Evolutionary conservation across 2,113 vertebrate species (phyloP).

Genomic region (Clarias macrocephalus): DNA sequence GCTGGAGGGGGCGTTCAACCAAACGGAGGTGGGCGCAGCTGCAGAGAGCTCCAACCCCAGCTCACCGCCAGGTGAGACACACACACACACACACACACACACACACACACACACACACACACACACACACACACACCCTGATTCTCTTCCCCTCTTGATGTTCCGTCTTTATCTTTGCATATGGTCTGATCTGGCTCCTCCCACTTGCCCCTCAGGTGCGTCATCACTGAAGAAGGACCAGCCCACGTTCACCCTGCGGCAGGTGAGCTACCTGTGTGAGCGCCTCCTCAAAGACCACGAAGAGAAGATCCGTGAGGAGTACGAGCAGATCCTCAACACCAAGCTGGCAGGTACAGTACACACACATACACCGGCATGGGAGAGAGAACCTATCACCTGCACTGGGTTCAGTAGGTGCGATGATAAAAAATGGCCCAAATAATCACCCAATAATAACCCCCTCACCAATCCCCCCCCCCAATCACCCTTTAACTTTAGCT

Average conservation of each 20-base stretch:
- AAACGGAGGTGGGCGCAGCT: constrained; percentile 79
- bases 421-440: too few species aligned
- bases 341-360: constrained; percentile 82
- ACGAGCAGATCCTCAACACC: constrained; percentile 90
- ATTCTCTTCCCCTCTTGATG: too few species aligned
- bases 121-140: neutral
- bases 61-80: constrained; percentile 82
- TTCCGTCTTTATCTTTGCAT: neutral
- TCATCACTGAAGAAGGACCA: constrained; percentile 84
- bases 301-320: constrained; percentile 90
- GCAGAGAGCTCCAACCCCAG: constrained; percentile 77
- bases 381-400: too few species aligned
- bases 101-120: neutral
- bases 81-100: neutral
- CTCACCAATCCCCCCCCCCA: too few species aligned
- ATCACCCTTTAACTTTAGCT: too few species aligned
- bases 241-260: constrained; percentile 86
- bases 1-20: constrained; percentile 86
- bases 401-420: too few species aligned
- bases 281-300: constrained; percentile 89
- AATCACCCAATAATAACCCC: too few species aligned
- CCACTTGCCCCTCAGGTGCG: constrained; percentile 68
- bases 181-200: neutral
- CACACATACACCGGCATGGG: too few species aligned
- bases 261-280: constrained; percentile 90